Evolutionary conservation across 2,888 invertebrate genomes (phyloP), one percentile per base, ranked within the genome.

Genomic region (Cylloceria caligata): DNA sequence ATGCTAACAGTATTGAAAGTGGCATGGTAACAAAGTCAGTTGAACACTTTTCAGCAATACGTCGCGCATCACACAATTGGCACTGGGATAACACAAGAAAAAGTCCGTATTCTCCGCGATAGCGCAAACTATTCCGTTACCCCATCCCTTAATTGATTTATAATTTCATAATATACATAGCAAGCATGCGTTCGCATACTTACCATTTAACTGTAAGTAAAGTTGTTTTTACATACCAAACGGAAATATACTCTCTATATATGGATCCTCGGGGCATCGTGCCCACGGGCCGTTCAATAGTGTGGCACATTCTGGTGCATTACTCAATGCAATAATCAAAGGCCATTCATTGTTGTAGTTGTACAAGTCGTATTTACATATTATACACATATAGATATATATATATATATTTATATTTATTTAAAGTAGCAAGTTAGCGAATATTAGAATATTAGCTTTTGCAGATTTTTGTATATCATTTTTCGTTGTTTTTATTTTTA

Each of bases 291-390:
- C 77, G 72, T 85, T 81, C 84, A 83, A 85, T 86, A 83, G 86
- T 87, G 83, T 88, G 85, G 86, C 89, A 87, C 87, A 87, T 88
- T 87, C 83, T 87, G 86, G 90, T 89, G 90, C 89, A 88, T 87
- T 87, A 88, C 87, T 90, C 90, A 89, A 89, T 89, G 90, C 89
- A 89, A 88, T 89, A 89, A 89, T 89, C 89, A 89, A 91, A 90
- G 90, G 91, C 91, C 90, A 92, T 91, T 91, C 88, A 90, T 90
- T 84, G 88, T 86, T 86, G 82, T 89, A 88, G 84, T 87, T 88
- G 83, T 86, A 84, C 64, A 72, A 78, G 83, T 77, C 67, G 80
- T 82, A 81, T 83, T 84, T 87, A 86, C 84, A 77, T 83, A 81
- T 83, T 80, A 76, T 68, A 80, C 69, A 80, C 65, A 60, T 55